Evolutionary conservation across 2,113 vertebrate genomes (phyloP), one percentile per base, ranked within the genome.

Genomic region (Oryzias celebensis): DNA sequence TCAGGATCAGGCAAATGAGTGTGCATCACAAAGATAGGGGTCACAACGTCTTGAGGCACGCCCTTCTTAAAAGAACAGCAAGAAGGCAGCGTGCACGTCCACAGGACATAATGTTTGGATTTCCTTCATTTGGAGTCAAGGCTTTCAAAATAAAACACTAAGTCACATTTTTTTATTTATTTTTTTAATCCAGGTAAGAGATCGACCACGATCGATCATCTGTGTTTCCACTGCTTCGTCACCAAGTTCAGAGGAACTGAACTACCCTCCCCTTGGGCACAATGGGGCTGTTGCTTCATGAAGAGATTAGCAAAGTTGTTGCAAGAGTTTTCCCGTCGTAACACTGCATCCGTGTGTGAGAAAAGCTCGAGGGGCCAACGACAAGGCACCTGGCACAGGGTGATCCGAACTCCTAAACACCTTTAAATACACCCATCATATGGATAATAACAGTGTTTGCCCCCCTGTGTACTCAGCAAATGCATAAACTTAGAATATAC

Each of bases 1-100:
- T 50, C 10, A 65, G 49, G 42, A 18, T 5, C 26, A 47, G 48
- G 46, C 14, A 2, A 45, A 58, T 18, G 14, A 16, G 18, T 51
- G 58, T 83, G 82, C 62, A 47, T 13, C 0, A 14, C 13, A 26
- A 23, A 81, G 82, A 88, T 87, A 89, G 71, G 15, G 28, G 23
- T 22, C 36, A 13, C 4, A 4, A 20, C 15, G 50, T 36, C 10
- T 36, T 10, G 36, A 36, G 76, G 42, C 69, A 77, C 87, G 1
- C 87, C 86, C 82, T 86, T 74, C 47, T 16, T 28, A 14, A 31
- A 71, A 59, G 3, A 7, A 6, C 7, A 53, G 15, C n/a, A 10
- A 8, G 10, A 17, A 23, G 17, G 18, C n/a, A 3, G 12, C 31
- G 10, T 58, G 8, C 16, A 52, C 22, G n/a, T 52, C 59, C 14